phyloP scores from a whole-genome alignment of 2,797 vertebrate genomes.

The Psittacula echo region DNA sequence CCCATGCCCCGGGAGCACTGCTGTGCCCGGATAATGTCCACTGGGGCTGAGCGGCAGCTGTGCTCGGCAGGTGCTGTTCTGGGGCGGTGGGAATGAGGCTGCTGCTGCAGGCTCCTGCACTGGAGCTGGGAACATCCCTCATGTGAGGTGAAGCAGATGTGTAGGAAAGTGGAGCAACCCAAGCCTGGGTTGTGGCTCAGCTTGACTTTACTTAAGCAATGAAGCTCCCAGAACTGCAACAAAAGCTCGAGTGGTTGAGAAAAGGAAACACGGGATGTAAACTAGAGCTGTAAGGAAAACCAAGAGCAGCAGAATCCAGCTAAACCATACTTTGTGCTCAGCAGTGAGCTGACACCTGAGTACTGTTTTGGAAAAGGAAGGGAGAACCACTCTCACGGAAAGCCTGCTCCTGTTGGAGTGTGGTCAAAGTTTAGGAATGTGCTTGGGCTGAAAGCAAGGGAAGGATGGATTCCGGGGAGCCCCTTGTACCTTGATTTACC shows the following conservation, averaged over 20 bases:
- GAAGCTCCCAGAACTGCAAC: rapidly evolving
- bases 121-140: rapidly evolving
- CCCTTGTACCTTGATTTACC: constrained; percentile 7
- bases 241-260: rapidly evolving
- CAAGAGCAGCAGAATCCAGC: too few species aligned
- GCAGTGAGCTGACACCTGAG: neutral
- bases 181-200: rapidly evolving
- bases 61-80: neutral
- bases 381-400: rapidly evolving
- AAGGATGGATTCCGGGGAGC: neutral
- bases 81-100: rapidly evolving
- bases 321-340: too few species aligned
- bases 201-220: rapidly evolving
- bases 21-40: constrained; percentile 7
- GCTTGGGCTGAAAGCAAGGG: neutral
- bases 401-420: neutral
- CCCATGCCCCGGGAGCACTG: rapidly evolving
- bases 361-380: neutral
- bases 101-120: neutral
- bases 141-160: rapidly evolving
- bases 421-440: neutral
- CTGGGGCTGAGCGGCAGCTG: neutral
- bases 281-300: neutral
- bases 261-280: rapidly evolving
- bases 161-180: rapidly evolving